Base-by-base conservation (phyloP, 2,888 invertebrate species). In the Lordiphosa andalusiaca region DNA sequence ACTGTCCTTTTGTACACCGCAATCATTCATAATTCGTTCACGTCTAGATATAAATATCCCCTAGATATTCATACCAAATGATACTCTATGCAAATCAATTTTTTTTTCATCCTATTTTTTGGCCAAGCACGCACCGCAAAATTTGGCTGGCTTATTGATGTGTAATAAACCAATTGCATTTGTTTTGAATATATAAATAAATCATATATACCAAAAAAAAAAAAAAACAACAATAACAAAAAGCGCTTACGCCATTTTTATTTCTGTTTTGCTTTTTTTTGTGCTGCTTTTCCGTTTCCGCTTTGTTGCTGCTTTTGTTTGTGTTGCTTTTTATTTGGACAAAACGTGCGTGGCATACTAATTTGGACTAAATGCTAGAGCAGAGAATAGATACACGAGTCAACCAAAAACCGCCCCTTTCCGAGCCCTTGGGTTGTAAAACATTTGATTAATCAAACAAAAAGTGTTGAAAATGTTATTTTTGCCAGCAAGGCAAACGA, bases 111-210 rank as follows among this genome's bases (percentile, higher is more conserved):
- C 21, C 12, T 6, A 25, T 44, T 33, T 25, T 25, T 7, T 38
- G 30, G 51, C 25, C n/a, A 33, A 53, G 46, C 69, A 80, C 63
- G 61, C 77, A 74, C 64, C 70, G 59, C 64, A 69, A 74, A 73
- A 73, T 76, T 74, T 67, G 60, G 63, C 55, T 60, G 48, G 71
- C 64, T 72, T 72, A 80, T 78, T 83, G 87, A 83, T 73, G 84
- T 80, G 86, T 80, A 85, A 86, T 85, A 85, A 85, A 85, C 82
- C 87, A 87, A 85, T 85, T 86, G 87, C 76, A 83, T 86, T 85
- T 87, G 87, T 73, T 85, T 86, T 86, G 86, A 86, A 85, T 85
- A 86, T 76, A 76, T 86, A 86, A 85, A 84, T 81, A 81, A 68
- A 77, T 61, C 73, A 81, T 76, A 30, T 30, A 9, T 9, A 3